Evolutionary conservation across 2,113 vertebrate genomes (phyloP), one percentile per base, ranked within the genome.

Genomic region (Chaenocephalus aceratus): DNA sequence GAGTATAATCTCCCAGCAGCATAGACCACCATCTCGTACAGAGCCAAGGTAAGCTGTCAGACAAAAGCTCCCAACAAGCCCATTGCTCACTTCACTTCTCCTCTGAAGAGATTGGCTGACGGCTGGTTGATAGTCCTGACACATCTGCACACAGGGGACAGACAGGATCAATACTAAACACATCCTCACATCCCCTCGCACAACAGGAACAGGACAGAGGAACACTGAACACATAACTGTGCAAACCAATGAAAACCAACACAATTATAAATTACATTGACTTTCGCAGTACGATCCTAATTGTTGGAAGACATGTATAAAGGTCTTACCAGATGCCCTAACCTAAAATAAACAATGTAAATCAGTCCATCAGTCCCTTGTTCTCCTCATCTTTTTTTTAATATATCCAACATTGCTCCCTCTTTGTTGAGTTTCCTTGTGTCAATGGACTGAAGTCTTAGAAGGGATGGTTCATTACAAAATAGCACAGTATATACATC

Each of bases 71-170:
- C 36, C 51, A 65, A 46, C 14, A 6, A 82, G 72, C 0, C n/a
- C 2, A 54, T 23, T 75, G 41, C 45, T 64, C 51, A 6, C 49
- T 15, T 77, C 21, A 44, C 7, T 3, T 41, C 14, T 72, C 46
- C 44, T 61, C 46, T 51, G 5, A 23, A 14, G 69, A 54, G 49
- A 58, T 5, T 5, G 18, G 62, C 56, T 18, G 69, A 67, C 15
- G 6, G 58, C 59, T 70, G 74, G 61, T 65, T 12, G 76, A 59
- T 58, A 68, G 45, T 21, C 49, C 52, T 52, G 56, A 60, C 54
- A 75, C 64, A 68, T 44, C 23, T 4, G 26, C 65, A 61, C 64
- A 26, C 46, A 0, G 23, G 68, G 63, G 49, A 65, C 45, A 8
- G 51, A 41, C 54, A 14, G 61, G 83, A 70, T 78, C 59, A 10